Evolutionary conservation across 2,113 vertebrate genomes (phyloP), one percentile per base, ranked within the genome.

Genomic region (Oncorhynchus masou): DNA sequence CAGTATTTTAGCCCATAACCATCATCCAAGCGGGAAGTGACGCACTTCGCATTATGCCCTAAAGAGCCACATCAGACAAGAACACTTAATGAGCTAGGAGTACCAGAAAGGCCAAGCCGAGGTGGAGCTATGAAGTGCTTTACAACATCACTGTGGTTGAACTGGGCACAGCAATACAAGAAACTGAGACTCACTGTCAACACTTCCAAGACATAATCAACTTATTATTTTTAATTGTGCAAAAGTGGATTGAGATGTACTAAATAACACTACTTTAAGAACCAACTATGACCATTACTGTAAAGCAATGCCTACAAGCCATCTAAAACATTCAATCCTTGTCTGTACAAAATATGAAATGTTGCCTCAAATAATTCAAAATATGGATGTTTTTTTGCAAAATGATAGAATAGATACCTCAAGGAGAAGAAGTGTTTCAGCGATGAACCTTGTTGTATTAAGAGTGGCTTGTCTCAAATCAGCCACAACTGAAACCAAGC

Each of bases 401-500:
- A 57, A 68, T 19, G 15, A 64, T 48, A 71, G 48, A 13, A 65
- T 20, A 4, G 4, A 1, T 90, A 94, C 93, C 93, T 94, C 86
- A 0, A 93, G 81, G 65, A 90, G 80, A 0, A 89, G 84, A 15
- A 94, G 80, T 0, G 85, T 82, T 68, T 93, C 93, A 0, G 86
- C 51, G 3, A 94, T 83, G 72, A 89, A 87, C 65, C 79, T 84
- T 49, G 74, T 29, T 0, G 86, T 79, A 0, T 68, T 7, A 3
- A 75, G 75, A 0, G 82, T 81, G 0, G 91, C 85, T 0, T 80
- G 71, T n/a, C 90, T 83, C 49, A 94, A 64, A 79, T 94, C 92
- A 62, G 86, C 90, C 12, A 93, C 91, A 2, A 91, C 90, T 0
- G 93, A 93, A 54, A 91, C 77, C 81, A 91, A 39, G 49, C 79